Base-by-base conservation (phyloP, 2,888 invertebrate genomes). In the Uloborus plumipes region DNA sequence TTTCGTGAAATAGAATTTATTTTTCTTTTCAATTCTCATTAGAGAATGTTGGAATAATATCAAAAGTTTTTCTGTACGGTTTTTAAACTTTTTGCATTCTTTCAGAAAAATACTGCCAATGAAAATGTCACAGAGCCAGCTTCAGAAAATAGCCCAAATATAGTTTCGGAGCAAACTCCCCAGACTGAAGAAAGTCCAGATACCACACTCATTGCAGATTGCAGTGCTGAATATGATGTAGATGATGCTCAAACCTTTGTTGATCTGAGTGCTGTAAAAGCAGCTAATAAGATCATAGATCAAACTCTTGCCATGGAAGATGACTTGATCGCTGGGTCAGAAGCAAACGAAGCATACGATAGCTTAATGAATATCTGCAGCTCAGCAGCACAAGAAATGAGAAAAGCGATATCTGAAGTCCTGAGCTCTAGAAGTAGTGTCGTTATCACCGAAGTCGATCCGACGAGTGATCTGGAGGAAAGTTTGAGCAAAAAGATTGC, bases 341-440 rank as follows among this genome's bases (percentile, higher is more conserved):
- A 49, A 22, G 16, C 22, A 18, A 74, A 64, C 65, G 74, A 66
- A 22, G 65, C 59, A 1, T 76, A 80, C 61, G 74, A 80, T 22
- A 67, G 64, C 14, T 49, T 85, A 14, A 82, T 85, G 61, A 59
- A 50, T 55, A 64, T 70, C 11, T 84, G 84, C 69, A 85, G 85
- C 55, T 61, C 70, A 18, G 73, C 75, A 55, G 84, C 85, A 14
- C 71, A 78, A 47, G 78, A 67, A 13, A 78, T 85, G 20, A 80
- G 75, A 47, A 50, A 85, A 26, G 72, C 78, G 13, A 85, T 85
- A 18, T 55, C 69, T 14, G 84, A 85, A 47, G 78, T 84, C 16
- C 53, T 85, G 13, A 78, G 67, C 20, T 69, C 81, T 15, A 61
- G 85, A 39, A 75, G 78, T 13, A 65, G 61, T 31, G 53, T 70